Evolutionary conservation across 2,888 invertebrate genomes (phyloP).

Genomic region (Orgyia antiqua): DNA sequence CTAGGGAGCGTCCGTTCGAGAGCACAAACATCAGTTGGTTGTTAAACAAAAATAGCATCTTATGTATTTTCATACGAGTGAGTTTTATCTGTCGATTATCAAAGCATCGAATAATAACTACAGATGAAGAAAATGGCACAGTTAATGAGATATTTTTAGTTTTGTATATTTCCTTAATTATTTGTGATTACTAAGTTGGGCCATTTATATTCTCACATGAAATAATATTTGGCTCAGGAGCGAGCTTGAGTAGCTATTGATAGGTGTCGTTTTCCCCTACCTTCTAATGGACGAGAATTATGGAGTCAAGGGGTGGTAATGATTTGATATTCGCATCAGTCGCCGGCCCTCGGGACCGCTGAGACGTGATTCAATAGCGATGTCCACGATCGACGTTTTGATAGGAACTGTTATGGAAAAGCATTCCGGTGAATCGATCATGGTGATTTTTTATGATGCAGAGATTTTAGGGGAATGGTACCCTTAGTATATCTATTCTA

Average conservation of each 20-base stretch:
- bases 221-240: constrained; percentile 14
- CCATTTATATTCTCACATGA: background rate
- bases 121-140: constrained; percentile 58
- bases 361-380: constrained; percentile 61
- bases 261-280: constrained; percentile 50
- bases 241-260: constrained; percentile 38
- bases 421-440: constrained; percentile 35
- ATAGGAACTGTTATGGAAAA: constrained; percentile 49
- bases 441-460: constrained; percentile 11
- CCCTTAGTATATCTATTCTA: too few relatives aligned
- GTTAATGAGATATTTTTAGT: constrained; percentile 63
- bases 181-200: constrained; percentile 3
- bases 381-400: constrained; percentile 49
- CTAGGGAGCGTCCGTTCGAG: constrained; percentile 69
- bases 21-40: constrained; percentile 53
- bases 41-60: constrained; percentile 57
- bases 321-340: constrained; percentile 73
- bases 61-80: constrained; percentile 41
- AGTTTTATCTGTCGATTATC: constrained; percentile 41
- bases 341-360: constrained; percentile 54
- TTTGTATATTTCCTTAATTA: constrained; percentile 31
- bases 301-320: constrained; percentile 66
- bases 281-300: constrained; percentile 64
- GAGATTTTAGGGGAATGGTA: constrained; percentile 10
- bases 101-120: constrained; percentile 39